These are phyloP conservation scores for Diloba caeruleocephala DNA, from an alignment of 2,888 invertebrate species.

Conservation along the genomic window DNA sequence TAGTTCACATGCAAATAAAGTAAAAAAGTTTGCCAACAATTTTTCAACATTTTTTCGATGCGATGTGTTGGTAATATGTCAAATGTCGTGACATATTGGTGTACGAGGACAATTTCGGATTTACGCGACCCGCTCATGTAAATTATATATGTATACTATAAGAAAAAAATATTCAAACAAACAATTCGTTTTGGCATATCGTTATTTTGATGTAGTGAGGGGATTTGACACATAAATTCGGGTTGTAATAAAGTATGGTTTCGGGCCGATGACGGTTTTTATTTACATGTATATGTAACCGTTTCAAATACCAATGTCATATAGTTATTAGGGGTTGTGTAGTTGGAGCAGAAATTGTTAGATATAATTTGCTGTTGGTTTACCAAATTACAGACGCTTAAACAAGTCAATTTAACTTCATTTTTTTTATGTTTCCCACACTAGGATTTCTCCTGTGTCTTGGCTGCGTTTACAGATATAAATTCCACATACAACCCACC, in stretches of 20 bases:
- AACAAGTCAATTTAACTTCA: no score
- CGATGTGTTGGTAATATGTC: conserved; percentile 49
- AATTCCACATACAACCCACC: no score
- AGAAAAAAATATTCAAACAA: conserved; percentile 8
- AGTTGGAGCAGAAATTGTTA: no score
- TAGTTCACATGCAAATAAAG: conserved; percentile 42
- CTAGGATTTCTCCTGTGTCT: no score
- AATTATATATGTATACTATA: conserved; percentile 31
- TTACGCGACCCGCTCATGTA: conserved; percentile 41
- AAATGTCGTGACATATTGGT: conserved; percentile 55
- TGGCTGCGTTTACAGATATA: no score
- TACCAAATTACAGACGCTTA: no score
- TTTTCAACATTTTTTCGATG: conserved; percentile 35
- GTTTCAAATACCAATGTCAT: no score
- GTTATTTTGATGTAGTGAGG: conserved; percentile 14
- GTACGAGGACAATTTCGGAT: conserved; percentile 37
- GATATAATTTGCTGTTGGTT: no score
- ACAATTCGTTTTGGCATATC: conserved; percentile 14
- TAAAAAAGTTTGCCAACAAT: conserved; percentile 31
- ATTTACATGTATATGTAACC: no score
- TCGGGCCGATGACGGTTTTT: not conserved
- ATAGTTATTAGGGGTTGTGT: no score
- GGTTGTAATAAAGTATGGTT: conserved; percentile 1
- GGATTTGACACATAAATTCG: conserved; percentile 22
- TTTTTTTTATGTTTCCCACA: no score